Percentiles rank a stretch among this genome's conserved stretches.
Evolutionary conservation across 2,113 vertebrate species (phyloP).

Genomic region (Callopanchax toddi): DNA sequence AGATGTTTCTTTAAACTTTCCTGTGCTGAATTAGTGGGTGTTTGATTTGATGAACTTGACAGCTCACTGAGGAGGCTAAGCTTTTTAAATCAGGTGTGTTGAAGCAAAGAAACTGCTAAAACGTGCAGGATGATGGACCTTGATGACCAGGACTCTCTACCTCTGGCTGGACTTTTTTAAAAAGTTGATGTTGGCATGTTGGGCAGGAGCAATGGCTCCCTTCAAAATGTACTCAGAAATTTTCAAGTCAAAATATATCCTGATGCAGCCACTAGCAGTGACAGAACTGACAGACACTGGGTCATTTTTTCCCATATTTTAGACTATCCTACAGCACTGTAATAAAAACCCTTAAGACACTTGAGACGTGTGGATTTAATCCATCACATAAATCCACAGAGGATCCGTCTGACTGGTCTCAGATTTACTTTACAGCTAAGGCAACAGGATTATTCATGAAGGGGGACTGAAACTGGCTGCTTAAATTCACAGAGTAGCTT

Average conservation of each 20-base stretch:
- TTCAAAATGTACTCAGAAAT: too few species aligned
- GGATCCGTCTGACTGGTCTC: neutral
- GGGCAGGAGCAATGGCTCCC: too few species aligned
- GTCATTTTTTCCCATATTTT: neutral
- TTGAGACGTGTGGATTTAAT: conserved; percentile 3
- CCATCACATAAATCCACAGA: conserved; percentile 2
- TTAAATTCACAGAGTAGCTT: neutral
- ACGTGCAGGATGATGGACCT: too few species aligned
- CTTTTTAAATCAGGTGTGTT: too few species aligned
- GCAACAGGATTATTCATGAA: neutral
- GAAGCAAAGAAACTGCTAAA: too few species aligned
- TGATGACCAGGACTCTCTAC: too few species aligned
- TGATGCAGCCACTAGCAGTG: neutral
- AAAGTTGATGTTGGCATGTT: too few species aligned
- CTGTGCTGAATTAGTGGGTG: too few species aligned
- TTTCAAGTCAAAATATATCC: neutral
- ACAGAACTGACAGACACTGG: neutral
- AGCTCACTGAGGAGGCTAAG: too few species aligned
- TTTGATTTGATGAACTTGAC: too few species aligned
- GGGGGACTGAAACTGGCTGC: neutral
- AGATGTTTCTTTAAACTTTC: too few species aligned
- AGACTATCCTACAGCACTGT: neutral
- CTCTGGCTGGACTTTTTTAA: too few species aligned
- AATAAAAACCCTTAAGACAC: neutral
- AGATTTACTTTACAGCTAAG: conserved; percentile 1